phyloP scores from a whole-genome alignment of 2,113 vertebrate genomes.

The Brevimyrus niger region DNA sequence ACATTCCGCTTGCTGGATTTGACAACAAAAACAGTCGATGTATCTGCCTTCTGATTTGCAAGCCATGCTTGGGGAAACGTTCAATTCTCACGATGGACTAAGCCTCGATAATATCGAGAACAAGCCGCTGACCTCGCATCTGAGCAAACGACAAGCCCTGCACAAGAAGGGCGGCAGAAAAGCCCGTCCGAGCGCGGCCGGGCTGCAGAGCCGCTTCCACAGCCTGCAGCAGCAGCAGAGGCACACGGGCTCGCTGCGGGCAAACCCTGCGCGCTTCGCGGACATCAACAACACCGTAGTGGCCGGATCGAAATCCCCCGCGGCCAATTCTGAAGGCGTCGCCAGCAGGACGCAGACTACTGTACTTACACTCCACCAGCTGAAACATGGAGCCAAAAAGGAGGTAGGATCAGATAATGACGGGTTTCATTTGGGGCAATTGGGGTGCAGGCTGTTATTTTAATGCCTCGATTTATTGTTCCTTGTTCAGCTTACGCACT shows the following conservation, averaged over 20 bases:
- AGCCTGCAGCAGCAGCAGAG: slow-evolving; percentile 19
- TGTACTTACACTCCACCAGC: slow-evolving; percentile 29
- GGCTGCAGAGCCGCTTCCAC: slow-evolving; percentile 30
- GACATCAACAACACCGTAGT: slow-evolving; percentile 47
- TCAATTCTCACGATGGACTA: slow-evolving; percentile 31
- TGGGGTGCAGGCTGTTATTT: not conserved
- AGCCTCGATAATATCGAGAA: slow-evolving; percentile 49
- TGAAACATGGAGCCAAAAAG: slow-evolving; percentile 41
- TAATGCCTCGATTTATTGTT: not conserved
- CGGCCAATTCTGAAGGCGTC: slow-evolving; percentile 14
- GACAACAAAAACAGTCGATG: slow-evolving; percentile 15
- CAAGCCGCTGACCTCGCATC: slow-evolving; percentile 28
- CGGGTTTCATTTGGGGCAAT: not conserved
- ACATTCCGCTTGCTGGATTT: not conserved
- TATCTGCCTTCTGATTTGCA: slow-evolving; percentile 19
- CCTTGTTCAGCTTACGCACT: not conserved
- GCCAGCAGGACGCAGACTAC: slow-evolving; percentile 5
- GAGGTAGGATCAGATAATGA: slow-evolving; percentile 35
- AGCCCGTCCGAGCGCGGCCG: slow-evolving; percentile 25
- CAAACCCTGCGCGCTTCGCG: slow-evolving; percentile 30
- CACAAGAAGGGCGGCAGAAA: slow-evolving; percentile 50
- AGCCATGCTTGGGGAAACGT: slow-evolving; percentile 50
- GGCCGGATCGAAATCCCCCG: slow-evolving; percentile 1
- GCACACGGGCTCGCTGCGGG: slow-evolving; percentile 34
- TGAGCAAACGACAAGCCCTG: slow-evolving; percentile 36